Evolutionary conservation across 2,888 invertebrate species (phyloP), one percentile per base, ranked within the genome.

Genomic region (Tipula lateralis): DNA sequence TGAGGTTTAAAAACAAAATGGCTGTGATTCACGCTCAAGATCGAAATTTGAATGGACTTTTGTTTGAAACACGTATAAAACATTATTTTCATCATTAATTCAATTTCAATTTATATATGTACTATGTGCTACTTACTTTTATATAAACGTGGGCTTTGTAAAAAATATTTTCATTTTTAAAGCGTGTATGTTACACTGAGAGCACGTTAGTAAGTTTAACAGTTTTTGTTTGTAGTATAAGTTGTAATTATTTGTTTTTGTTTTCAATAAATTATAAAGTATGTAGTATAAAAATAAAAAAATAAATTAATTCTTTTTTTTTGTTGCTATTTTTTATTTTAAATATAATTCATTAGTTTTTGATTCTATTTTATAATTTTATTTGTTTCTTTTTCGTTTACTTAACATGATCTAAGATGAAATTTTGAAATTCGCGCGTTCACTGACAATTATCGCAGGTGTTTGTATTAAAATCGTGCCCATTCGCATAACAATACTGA

Each of bases 281-380:
- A 24, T 66, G 66, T 66, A 24, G 66, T 66, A 66, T 66, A 66
- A 66, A 66, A 66, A 66, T 66, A 66, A 66, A 66, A 66, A 66
- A 66, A 66, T 66, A 24, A 66, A 66, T 66, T 66, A 66, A 66
- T 24, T 66, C 24, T 66, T 66, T 19, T 66, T 50, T 19, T 24
- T 66, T n/a, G n/a, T 36, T 36, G 19, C 66, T 66, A 66, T 66
- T 66, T 66, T 66, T 66, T 66, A 66, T 66, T 66, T 66, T 66
- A 66, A 66, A 66, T 66, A 66, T 66, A 66, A 66, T 66, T 66
- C 66, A 66, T 66, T 66, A 66, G 19, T 66, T 66, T 66, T 66
- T 66, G 50, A 66, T 66, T 66, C 66, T 66, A 66, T 7, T 66
- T 66, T 66, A 66, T 66, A 66, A 24, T 66, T 66, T 50, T 50